Conservation (phyloP, 2,888 invertebrate genomes). For the Pristionchus japonicus region DNA sequence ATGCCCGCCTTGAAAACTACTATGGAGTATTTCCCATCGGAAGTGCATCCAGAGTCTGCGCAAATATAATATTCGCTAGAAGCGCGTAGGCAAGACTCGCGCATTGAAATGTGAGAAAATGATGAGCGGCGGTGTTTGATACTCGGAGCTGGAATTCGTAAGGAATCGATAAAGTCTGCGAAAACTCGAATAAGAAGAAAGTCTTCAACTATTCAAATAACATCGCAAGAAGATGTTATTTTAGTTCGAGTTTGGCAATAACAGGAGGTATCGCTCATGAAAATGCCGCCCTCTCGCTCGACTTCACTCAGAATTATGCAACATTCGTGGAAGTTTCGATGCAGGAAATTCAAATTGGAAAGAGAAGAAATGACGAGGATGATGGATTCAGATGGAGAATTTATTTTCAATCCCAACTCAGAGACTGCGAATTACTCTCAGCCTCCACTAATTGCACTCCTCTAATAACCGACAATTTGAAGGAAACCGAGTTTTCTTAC, state of each 20-base stretch:
- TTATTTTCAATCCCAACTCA: not conserved
- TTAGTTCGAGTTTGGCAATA: not conserved
- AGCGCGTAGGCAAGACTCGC: not conserved
- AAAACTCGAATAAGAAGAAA: no score
- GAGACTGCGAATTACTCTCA: not conserved
- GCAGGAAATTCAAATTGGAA: not conserved
- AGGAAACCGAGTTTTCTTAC: not conserved
- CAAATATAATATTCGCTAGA: not conserved
- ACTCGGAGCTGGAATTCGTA: not conserved
- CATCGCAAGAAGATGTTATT: no score
- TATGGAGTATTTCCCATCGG: not conserved
- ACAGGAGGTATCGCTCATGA: not conserved
- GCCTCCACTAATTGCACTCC: not conserved
- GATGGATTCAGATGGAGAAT: not conserved
- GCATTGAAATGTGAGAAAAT: not conserved
- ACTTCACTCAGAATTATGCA: not conserved
- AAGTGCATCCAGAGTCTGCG: not conserved
- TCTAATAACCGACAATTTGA: conserved; percentile 27
- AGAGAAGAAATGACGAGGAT: not conserved
- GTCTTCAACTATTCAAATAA: no score
- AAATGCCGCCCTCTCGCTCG: not conserved
- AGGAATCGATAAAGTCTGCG: not conserved
- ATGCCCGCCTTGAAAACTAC: no score
- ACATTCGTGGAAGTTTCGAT: not conserved
- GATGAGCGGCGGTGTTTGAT: not conserved